Evolutionary conservation across 2,797 vertebrate genomes (phyloP), one percentile per base, ranked within the genome.

Genomic region (Acanthiza pusilla): DNA sequence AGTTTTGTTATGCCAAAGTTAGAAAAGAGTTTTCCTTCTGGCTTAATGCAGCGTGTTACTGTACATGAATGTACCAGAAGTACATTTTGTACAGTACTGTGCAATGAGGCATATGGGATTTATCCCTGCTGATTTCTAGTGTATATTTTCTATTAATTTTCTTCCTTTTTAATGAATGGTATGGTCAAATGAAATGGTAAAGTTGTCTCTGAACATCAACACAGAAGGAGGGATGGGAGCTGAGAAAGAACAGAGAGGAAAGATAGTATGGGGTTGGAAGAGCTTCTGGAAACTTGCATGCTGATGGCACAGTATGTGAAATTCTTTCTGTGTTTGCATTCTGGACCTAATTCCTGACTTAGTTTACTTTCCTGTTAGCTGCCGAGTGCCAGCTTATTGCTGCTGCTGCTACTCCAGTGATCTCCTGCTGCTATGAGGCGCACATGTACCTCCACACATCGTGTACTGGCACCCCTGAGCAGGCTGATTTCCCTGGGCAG

Each of bases 321-420:
- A 97, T 96, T 94, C 89, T 70, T 96, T 91, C 67, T 67, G 60
- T 94, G 70, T 94, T 96, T 97, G 93, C 84, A 94, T 92, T 95
- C 91, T 96, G 95, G 91, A 75, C 71, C 63, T 79, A 88, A 91
- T 93, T 96, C 85, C 87, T 76, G 79, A 92, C 21, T 97, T 54
- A 25, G 30, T 91, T 95, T 96, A 91, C 83, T 97, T 96, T 97
- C 57, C 90, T 75, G 51, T 88, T 91, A 86, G 85, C 78, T 93
- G 47, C 19, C 0, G 0, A 88, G 54, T 79, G 73, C 83, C 91
- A 96, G 12, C 42, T 75, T 84, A 62, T 29, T 94, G 88, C 90
- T 94, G 61, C 72, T 88, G 66, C 80, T 87, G 82, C 68, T 88
- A 13, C 72, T 63, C 20, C 61, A 22, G 5, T 6, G 29, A 57